Evolutionary conservation across 2,888 invertebrate species (phyloP), one percentile per base, ranked within the genome.

Genomic region (Drosophila lutescens): DNA sequence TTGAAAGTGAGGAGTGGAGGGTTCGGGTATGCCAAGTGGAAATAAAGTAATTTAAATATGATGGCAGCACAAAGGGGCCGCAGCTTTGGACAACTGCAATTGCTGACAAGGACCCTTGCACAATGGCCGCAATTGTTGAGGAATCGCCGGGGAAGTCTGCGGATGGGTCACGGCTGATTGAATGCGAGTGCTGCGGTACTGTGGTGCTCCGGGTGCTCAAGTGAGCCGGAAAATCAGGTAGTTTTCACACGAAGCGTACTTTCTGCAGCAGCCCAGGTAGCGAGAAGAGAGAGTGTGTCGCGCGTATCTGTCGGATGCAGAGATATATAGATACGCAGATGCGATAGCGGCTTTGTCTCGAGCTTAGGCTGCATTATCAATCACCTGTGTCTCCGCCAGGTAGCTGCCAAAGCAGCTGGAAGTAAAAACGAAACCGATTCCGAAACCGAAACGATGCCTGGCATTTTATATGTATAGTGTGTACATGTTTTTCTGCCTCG

Each of bases 1-100:
- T 9, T 15, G 40, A 38, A 20, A 40, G 30, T 9, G 34, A 55
- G 59, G 54, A 20, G 58, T 32, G 32, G 46, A 30, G 34, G 15
- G 61, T 40, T 58, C 46, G 62, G 47, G 66, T 53, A 59, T 36
- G 63, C 63, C 66, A 73, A 82, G 74, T 80, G 84, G 75, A 86
- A 84, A 80, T 88, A 80, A 84, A 86, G 87, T 76, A 84, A 87
- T 87, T 87, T 83, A 76, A 78, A 88, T 88, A 78, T 72, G 78
- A 80, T 87, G 73, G 73, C 54, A 77, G 79, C 77, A 72, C 57
- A 72, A 73, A 46, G 69, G 68, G 68, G 59, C 61, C 73, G 72
- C 61, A 66, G 67, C 79, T 77, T 77, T 80, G 87, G 79, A 86
- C 82, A 77, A 86, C 70, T 50, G 53, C 51, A 55, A 58, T 57